These are phyloP conservation scores for Anolis apletophallus DNA, from an alignment of 2,797 vertebrate genomes.

Conservation along the genomic window DNA sequence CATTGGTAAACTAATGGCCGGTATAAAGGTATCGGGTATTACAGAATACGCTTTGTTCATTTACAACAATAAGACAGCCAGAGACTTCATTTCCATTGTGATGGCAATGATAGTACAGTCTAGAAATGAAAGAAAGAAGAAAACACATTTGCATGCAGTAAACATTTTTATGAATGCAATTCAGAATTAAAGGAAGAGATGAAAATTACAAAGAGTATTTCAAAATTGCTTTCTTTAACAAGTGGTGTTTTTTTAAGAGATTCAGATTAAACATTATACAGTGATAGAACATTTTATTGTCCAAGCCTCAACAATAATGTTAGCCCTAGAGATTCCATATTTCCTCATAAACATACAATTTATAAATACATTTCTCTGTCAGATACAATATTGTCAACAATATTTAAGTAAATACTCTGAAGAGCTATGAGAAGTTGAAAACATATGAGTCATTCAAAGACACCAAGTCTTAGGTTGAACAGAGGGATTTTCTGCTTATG, in stretches of 20 bases:
- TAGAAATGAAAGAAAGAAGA: constrained; percentile 57
- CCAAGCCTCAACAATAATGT: constrained; percentile 45
- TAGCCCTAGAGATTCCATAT: constrained; percentile 44
- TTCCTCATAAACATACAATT: constrained; percentile 58
- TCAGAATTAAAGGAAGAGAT: constrained; percentile 63
- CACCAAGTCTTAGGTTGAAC: not conserved
- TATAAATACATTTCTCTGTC: constrained; percentile 58
- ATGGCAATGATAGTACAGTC: constrained; percentile 60
- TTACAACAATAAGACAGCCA: constrained; percentile 50
- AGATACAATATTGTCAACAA: constrained; percentile 61
- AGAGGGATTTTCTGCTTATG: not conserved
- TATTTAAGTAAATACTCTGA: constrained; percentile 60
- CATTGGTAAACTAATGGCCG: constrained; percentile 61
- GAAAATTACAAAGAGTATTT: constrained; percentile 56
- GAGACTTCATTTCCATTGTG: constrained; percentile 47
- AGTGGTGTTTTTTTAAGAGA: constrained; percentile 15
- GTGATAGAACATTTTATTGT: constrained; percentile 54
- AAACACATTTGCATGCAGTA: constrained; percentile 55
- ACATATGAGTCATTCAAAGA: constrained; percentile 31
- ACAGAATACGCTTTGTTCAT: constrained; percentile 55
- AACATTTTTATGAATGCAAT: constrained; percentile 63
- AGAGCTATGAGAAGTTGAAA: constrained; percentile 24
- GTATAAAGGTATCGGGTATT: constrained; percentile 58
- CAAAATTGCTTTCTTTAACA: constrained; percentile 33
- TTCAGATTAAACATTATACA: constrained; percentile 47